A percentile compares a stretch with the other conserved stretches of the same genome.
Conservation (phyloP, 2,888 invertebrate genomes). For the Tigriopus californicus region DNA sequence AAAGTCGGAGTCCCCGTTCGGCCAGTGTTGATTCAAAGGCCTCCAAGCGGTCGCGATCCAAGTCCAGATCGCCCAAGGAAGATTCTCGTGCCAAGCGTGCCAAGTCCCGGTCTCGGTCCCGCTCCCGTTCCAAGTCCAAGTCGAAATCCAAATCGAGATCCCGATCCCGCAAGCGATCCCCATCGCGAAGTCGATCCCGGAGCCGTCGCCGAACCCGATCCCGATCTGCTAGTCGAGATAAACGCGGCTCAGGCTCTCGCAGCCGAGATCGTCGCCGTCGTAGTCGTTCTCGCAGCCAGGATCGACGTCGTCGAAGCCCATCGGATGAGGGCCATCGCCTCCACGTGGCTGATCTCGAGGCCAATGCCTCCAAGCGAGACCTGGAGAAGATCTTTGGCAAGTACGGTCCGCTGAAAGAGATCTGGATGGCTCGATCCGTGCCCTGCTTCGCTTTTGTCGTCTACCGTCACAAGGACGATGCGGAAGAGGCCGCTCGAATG, state of each 20-base stretch:
- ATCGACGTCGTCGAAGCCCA: not conserved
- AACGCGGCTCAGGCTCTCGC: not conserved
- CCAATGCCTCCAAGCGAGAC: slow-evolving; percentile 34
- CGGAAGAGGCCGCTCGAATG: slow-evolving; percentile 31
- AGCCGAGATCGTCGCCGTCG: not conserved
- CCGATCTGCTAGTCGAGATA: not conserved
- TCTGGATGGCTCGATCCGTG: slow-evolving; percentile 39
- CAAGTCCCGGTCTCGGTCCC: not conserved
- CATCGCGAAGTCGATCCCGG: not conserved
- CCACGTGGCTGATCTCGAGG: slow-evolving; percentile 34
- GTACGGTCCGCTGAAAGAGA: slow-evolving; percentile 35
- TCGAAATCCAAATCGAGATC: not conserved
- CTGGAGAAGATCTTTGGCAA: slow-evolving; percentile 35
- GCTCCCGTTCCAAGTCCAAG: not conserved
- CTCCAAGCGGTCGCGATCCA: no score
- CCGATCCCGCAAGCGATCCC: not conserved
- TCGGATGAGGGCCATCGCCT: slow-evolving; percentile 30
- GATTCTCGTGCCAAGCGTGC: not conserved
- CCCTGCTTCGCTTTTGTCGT: slow-evolving; percentile 43
- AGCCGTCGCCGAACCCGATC: not conserved
- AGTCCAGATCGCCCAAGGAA: not conserved
- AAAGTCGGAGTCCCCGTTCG: no score
- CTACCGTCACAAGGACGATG: slow-evolving; percentile 35
- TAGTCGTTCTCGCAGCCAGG: not conserved
- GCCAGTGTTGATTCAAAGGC: no score